Evolutionary conservation across 2,888 invertebrate species (phyloP), one percentile per base, ranked within the genome.

Genomic region (Melanotus villosus): DNA sequence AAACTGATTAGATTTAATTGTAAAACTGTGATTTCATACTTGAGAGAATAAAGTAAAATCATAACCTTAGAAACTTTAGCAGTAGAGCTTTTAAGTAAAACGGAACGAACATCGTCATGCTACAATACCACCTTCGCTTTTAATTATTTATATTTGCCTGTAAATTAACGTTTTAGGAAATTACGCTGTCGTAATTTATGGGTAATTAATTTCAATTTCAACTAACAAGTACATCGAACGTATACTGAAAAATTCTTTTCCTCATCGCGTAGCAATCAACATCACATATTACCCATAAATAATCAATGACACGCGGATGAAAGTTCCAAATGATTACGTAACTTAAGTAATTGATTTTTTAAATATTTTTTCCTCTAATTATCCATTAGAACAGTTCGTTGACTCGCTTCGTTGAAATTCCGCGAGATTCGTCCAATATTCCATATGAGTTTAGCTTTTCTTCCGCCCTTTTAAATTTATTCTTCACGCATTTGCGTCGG

Each of bases 381-480:
- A 34, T 12, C 12, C 1, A 34, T 2, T 6, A 19, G 19, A 43
- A 10, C 18, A 19, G 43, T 43, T 43, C 43, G 43, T 43, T 43
- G 43, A 43, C 43, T 43, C 10, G 16, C 4, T 18, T 43, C 18
- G 7, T 43, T 43, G 10, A 43, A 43, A 43, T 43, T 43, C 43
- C 43, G 10, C 18, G 19, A 43, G 19, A 43, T 43, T 19, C 43
- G 10, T 19, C 18, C 19, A 19, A 9, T 19, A 43, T 43, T 43
- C 43, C 18, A 10, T 19, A 43, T 18, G 19, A 19, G 19, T 41
- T 43, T 19, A 10, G 43, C 18, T 43, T 47, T 47, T 47, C 47
- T 47, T 47, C 47, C 47, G 47, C 26, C 23, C 9, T 23, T n/a
- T 47, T n/a, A 47, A 47, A 47, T 47, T 23, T 21, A 47, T 47